A percentile compares a stretch with the other conserved stretches of the same genome.
Evolutionary conservation across 2,888 invertebrate genomes (phyloP).

Genomic region (Plutella xylostella): DNA sequence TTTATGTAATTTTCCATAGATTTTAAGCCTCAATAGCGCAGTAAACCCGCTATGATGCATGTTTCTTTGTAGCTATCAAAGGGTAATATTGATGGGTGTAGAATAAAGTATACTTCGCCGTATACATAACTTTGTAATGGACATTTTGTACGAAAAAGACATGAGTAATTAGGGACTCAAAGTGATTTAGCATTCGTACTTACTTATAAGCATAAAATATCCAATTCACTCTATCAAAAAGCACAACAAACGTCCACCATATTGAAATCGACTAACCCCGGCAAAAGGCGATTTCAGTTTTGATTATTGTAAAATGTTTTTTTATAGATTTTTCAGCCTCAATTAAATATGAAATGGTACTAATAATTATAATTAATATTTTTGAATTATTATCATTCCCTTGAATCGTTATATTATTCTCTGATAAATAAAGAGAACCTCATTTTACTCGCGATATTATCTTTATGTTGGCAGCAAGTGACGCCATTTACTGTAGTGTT

Average conservation of each 20-base stretch:
- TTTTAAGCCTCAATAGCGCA: no score
- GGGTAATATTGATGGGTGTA: neutral
- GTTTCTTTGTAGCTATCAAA: constrained; percentile 14
- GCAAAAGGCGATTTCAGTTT: no score
- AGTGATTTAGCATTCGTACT: constrained; percentile 21
- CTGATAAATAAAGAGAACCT: constrained; percentile 21
- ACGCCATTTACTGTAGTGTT: constrained; percentile 21
- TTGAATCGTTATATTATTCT: neutral
- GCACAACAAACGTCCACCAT: constrained; percentile 71
- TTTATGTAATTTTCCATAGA: no score
- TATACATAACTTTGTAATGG: no score
- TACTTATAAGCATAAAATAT: constrained; percentile 25
- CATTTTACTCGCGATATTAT: constrained; percentile 11
- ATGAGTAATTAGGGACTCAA: no score
- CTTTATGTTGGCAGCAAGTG: constrained; percentile 29
- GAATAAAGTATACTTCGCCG: no score
- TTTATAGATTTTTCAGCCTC: no score
- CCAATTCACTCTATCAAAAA: constrained; percentile 27
- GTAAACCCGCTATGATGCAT: constrained; percentile 1
- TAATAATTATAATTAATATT: neutral
- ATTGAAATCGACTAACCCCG: constrained; percentile 56
- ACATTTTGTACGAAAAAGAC: no score
- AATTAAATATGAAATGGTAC: no score
- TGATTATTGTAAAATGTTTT: no score
- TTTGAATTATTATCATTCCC: neutral